Evolutionary conservation across 2,797 vertebrate genomes (phyloP), one percentile per base, ranked within the genome.

Genomic region (Esox masquinongy): DNA sequence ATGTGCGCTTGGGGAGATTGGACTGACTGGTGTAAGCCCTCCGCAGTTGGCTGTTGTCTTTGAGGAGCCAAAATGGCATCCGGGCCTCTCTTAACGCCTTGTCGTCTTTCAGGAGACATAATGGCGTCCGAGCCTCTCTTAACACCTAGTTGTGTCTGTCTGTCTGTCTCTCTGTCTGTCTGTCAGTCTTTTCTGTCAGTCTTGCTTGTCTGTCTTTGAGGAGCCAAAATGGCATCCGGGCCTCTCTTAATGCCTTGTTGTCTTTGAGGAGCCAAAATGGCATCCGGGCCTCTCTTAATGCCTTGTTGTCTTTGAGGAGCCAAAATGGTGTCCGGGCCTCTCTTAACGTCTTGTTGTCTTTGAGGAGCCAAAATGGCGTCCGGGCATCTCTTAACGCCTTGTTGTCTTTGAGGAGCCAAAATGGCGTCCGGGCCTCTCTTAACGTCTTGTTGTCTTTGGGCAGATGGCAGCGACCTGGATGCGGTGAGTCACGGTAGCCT

Each of bases 381-480:
- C 29, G 29, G 29, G 29, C 29, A 1, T 31, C 29, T 31, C 29
- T 31, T 31, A 31, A 31, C 29, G 29, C 29, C 29, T 31, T 31
- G 29, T 31, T 31, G 29, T 31, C 29, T 31, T 31, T 3, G 39
- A 86, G 84, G 93, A 96, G 95, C 53, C 53, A 56, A 43, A 6
- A 43, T 43, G 39, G 39, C 39, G 39, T 43, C 39, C 39, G 1
- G 39, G 39, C 39, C 17, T 31, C 31, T 53, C 7, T 84, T 87
- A 85, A 86, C 68, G 3, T 69, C 67, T 68, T 68, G 67, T 68
- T 88, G 85, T 91, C 87, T 93, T 87, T 91, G 89, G 86, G 84
- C 93, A 96, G 95, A 96, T 92, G 92, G 93, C 93, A 96, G 95
- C 79, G 95, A 96, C 90, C 90, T 95, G 90, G 94, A 96, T 83